Evolutionary conservation across 2,888 invertebrate species (phyloP).

Genomic region (Metopia argyrocephala): DNA sequence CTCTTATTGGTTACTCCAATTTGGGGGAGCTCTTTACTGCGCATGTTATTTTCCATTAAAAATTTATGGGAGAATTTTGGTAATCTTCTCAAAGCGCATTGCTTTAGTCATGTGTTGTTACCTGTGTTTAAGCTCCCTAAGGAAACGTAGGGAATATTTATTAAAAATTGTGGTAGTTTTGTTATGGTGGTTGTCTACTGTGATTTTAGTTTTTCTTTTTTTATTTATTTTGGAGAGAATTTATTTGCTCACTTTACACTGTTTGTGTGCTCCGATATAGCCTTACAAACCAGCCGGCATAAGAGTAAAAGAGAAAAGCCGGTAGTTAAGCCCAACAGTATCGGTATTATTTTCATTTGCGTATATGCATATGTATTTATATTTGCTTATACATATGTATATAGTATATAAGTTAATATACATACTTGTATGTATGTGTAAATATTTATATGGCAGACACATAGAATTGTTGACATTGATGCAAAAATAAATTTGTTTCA

Average conservation of each 20-base stretch:
- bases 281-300: slow-evolving; percentile 10
- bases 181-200: slow-evolving; percentile 48
- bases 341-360: slow-evolving; percentile 5
- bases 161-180: slow-evolving; percentile 55
- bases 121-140: slow-evolving; percentile 53
- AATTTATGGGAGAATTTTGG: slow-evolving; percentile 49
- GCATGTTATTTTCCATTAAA: slow-evolving; percentile 67
- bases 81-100: slow-evolving; percentile 58
- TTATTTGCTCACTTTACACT: not conserved
- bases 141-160: slow-evolving; percentile 57
- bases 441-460: too few species aligned
- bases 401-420: not conserved
- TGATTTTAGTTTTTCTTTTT: slow-evolving; percentile 52
- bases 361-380: not conserved
- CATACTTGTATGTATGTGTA: not conserved
- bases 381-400: too few species aligned
- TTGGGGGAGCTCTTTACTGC: slow-evolving; percentile 72
- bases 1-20: slow-evolving; percentile 69
- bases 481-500: slow-evolving; percentile 66
- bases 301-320: slow-evolving; percentile 57
- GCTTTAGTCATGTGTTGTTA: not conserved
- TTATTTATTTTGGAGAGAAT: slow-evolving; percentile 59
- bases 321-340: slow-evolving; percentile 32
- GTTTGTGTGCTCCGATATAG: not conserved
- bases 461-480: slow-evolving; percentile 67